Base-by-base conservation (phyloP, 1,140 invertebrate species). In the Hycleus phaleratus region DNA sequence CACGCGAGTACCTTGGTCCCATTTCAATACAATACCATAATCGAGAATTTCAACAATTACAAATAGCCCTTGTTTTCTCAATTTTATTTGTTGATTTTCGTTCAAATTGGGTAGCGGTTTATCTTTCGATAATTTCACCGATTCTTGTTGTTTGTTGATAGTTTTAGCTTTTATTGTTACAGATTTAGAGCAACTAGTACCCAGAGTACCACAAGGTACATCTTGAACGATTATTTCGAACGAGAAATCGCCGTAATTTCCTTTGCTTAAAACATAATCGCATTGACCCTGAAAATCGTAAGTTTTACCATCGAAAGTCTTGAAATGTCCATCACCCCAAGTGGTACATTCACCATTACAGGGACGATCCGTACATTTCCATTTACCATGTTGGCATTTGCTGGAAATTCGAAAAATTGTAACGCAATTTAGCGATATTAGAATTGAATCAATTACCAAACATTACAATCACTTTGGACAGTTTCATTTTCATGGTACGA, bases 251-350 rank as follows among this genome's bases (percentile, higher is more conserved):
- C 80, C 74, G 26, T 74, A 74, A 24, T 72, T 78, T 10, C 87
- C 88, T 72, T 92, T 91, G 1, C 85, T 83, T 5, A 95, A 73
- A 9, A 93, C 79, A 67, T 95, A 95, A 56, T 90, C 86, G 69
- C 93, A 96, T 45, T 85, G 81, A 32, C 92, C 90, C 72, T 94
- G 89, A 73, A 94, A 95, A 68, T 93, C 88, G 69, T 82, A 95
- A 5, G 81, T 75, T n/a, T 81, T 81, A 0, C 85, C 87, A 74
- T 95, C 93, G 68, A 91, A 95, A 1, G 89, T 92, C 61, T 83
- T 85, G 68, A 90, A 90, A 72, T 95, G 92, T 1, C 89, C 90
- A 66, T 91, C 88, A 3, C 91, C 90, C 89, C 89, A 93, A 3
- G 86, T 82, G 11, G 81, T 81, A 71, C 91, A 94, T 11, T 86